Evolutionary conservation across 2,888 invertebrate genomes (phyloP).

Genomic region (Labia minor): DNA sequence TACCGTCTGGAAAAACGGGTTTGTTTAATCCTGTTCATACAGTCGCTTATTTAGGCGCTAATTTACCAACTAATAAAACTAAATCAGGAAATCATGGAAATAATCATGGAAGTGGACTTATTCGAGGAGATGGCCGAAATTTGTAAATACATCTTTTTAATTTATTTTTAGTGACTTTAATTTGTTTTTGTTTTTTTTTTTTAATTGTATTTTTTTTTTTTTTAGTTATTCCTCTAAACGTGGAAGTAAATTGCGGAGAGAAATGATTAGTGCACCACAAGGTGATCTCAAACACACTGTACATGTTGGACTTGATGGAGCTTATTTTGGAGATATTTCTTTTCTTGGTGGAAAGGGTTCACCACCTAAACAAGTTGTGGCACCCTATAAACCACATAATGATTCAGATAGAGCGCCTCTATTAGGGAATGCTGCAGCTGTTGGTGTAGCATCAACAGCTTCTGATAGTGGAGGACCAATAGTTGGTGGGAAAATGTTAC

Average conservation of each 20-base stretch:
- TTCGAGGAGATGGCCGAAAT: neutral
- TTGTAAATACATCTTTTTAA: neutral
- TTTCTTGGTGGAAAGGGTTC: slow-evolving; percentile 51
- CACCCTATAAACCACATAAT: slow-evolving; percentile 80
- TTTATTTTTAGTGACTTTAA: neutral
- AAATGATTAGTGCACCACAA: slow-evolving; percentile 95
- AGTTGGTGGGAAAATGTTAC: slow-evolving; percentile 25
- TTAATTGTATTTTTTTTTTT: neutral
- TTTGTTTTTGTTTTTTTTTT: no score
- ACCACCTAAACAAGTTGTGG: slow-evolving; percentile 76
- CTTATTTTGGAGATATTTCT: slow-evolving; percentile 89
- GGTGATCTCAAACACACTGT: slow-evolving; percentile 93
- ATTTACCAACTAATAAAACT: slow-evolving; percentile 49
- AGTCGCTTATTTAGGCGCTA: slow-evolving; percentile 74
- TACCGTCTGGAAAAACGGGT: slow-evolving; percentile 83
- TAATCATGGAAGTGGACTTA: neutral
- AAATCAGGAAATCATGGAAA: neutral
- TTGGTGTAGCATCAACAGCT: neutral
- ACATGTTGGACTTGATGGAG: slow-evolving; percentile 94
- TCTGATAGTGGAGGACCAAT: neutral
- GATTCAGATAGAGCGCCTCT: slow-evolving; percentile 45
- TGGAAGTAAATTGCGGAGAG: slow-evolving; percentile 57
- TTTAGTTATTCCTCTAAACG: slow-evolving; percentile 34
- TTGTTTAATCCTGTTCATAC: slow-evolving; percentile 82
- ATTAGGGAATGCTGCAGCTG: slow-evolving; percentile 26